These are phyloP conservation scores for Mormyrus proboscirostris DNA, from an alignment of 2,797 vertebrate species.

Conservation along the genomic window DNA sequence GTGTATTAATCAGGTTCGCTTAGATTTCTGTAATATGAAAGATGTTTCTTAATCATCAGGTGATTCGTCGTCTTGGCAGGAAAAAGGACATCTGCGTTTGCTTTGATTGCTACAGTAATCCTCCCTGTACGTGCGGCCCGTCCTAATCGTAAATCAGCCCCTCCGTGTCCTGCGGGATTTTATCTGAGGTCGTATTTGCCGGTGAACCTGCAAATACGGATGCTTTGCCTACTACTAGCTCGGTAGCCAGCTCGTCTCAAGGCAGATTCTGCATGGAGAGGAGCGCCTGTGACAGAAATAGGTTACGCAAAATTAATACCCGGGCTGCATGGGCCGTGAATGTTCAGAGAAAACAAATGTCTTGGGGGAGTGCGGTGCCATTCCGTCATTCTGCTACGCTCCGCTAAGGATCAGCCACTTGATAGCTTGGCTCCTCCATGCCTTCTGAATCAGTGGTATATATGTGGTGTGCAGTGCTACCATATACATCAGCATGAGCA, in stretches of 20 bases:
- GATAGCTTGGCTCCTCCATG: not conserved
- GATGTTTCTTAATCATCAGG: not conserved
- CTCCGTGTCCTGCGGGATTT: not conserved
- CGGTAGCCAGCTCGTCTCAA: not conserved
- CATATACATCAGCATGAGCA: not conserved
- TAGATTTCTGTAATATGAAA: not conserved
- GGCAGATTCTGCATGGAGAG: not conserved
- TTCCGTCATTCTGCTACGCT: not conserved
- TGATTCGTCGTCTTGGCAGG: not conserved
- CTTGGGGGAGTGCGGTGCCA: not conserved
- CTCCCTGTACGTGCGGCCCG: not conserved
- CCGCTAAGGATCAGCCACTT: not conserved
- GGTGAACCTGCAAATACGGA: not conserved
- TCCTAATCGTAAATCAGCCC: not conserved
- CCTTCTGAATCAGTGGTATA: not conserved
- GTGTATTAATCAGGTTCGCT: not conserved
- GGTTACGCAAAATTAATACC: slow-evolving; percentile 16
- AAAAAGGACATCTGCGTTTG: not conserved
- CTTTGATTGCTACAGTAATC: not conserved
- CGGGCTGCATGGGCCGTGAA: not conserved
- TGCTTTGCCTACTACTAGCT: not conserved
- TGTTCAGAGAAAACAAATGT: slow-evolving; percentile 14
- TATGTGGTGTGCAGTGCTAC: not conserved
- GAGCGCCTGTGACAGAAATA: slow-evolving; percentile 17
- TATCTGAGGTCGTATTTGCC: not conserved